These are phyloP conservation scores for Melozone crissalis DNA, from an alignment of 2,113 vertebrate species.

Conservation along the genomic window DNA sequence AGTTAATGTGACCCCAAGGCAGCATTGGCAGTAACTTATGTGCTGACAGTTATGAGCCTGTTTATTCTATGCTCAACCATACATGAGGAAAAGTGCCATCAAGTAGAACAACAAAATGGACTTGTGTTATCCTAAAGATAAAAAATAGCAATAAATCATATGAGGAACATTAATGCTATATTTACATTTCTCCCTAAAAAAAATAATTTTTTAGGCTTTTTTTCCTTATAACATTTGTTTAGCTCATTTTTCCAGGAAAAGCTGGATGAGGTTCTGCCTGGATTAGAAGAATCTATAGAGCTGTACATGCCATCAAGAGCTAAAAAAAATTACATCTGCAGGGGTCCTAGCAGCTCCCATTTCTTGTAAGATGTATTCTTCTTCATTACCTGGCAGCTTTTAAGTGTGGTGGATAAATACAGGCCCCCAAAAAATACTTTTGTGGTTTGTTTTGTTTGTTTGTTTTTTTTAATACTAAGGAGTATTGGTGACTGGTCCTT, in stretches of 20 bases:
- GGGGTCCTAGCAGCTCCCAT: neutral
- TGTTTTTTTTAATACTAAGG: neutral
- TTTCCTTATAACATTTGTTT: neutral
- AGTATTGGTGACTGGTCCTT: neutral
- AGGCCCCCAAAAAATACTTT: neutral
- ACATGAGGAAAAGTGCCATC: slow-evolving; percentile 43
- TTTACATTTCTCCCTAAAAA: slow-evolving; percentile 24
- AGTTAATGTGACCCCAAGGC: slow-evolving; percentile 70
- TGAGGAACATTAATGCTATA: neutral
- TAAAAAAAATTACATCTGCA: neutral
- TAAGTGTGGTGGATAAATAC: neutral
- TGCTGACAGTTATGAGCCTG: slow-evolving; percentile 63
- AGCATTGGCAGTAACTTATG: slow-evolving; percentile 61
- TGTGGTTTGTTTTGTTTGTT: neutral
- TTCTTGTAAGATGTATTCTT: neutral
- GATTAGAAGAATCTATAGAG: neutral
- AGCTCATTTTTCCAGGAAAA: neutral
- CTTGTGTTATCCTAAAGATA: slow-evolving; percentile 67
- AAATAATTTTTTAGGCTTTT: neutral
- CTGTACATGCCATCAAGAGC: neutral
- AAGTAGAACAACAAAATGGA: slow-evolving; percentile 52
- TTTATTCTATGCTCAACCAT: slow-evolving; percentile 58
- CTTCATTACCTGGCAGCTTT: neutral
- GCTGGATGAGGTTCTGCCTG: neutral
- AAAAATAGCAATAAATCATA: slow-evolving; percentile 56